These are phyloP conservation scores for Folsomia manolachei DNA, from an alignment of 2,888 invertebrate species.

Conservation along the genomic window DNA sequence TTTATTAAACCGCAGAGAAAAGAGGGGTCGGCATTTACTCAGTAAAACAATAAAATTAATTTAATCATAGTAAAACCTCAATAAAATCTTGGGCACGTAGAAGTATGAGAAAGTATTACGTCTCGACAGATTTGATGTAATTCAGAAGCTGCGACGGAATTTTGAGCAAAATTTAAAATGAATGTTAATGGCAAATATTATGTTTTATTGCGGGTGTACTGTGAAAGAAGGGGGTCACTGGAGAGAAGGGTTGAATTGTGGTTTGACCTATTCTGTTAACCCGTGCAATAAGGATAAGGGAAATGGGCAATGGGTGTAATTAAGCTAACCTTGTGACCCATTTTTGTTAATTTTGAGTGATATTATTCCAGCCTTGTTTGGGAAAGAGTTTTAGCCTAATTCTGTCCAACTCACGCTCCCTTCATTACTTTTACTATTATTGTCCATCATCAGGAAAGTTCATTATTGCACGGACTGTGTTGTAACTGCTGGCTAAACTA, in stretches of 20 bases:
- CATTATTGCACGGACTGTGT: no score
- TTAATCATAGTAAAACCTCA: background rate
- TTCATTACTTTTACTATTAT: background rate
- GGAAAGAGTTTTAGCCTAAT: background rate
- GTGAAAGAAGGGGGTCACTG: background rate
- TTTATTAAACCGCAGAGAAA: background rate
- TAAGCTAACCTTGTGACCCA: background rate
- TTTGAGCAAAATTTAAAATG: background rate
- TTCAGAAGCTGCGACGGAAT: background rate
- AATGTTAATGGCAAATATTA: background rate
- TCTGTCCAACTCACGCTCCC: background rate
- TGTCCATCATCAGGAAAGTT: background rate
- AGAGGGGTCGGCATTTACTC: background rate
- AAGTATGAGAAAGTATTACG: background rate
- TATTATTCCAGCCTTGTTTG: background rate
- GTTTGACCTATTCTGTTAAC: background rate
- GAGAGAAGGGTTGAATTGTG: background rate
- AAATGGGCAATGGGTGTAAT: background rate
- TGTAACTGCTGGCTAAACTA: no score
- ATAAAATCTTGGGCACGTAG: background rate
- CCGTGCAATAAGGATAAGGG: no score
- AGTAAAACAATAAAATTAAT: slow-evolving; percentile 9
- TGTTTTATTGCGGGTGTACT: background rate
- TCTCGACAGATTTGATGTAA: background rate
- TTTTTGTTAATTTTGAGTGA: background rate